Conservation (phyloP, 2,113 vertebrate genomes). For the Neomonachus schauinslandi region DNA sequence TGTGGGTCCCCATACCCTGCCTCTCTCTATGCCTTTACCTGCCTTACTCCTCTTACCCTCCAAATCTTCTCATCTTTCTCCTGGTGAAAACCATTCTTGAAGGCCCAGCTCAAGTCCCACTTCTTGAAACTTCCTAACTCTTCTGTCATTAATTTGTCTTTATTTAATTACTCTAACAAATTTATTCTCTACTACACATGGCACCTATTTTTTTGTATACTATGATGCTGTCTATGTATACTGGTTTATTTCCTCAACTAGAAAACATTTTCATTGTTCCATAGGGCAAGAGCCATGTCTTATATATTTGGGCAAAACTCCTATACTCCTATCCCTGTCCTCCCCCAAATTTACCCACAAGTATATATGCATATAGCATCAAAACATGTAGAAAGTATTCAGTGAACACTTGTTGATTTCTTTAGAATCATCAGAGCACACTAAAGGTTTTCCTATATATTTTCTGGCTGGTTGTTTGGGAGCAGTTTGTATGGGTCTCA, state of each 20-base stretch:
- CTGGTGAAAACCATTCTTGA: conserved; percentile 20
- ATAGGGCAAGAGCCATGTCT: conserved; percentile 1
- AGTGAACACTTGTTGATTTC: conserved; percentile 41
- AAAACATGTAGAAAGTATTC: conserved; percentile 46
- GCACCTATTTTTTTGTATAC: background rate
- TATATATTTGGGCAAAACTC: background rate
- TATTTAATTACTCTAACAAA: conserved; percentile 30
- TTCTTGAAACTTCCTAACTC: conserved; percentile 54
- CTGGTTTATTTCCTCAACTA: conserved; percentile 58
- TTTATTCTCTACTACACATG: background rate
- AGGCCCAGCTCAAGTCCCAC: background rate
- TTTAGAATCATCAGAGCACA: conserved; percentile 5
- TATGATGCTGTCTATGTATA: background rate
- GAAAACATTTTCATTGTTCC: conserved; percentile 50
- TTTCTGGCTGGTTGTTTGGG: background rate
- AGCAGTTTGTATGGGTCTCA: conserved; percentile 22
- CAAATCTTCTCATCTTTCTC: background rate
- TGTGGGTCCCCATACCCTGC: background rate
- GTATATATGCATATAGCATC: background rate
- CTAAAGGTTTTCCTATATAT: background rate
- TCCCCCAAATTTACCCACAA: background rate
- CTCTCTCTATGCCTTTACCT: background rate
- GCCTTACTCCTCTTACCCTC: background rate
- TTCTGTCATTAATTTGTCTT: conserved; percentile 23
- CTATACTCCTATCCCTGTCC: background rate